Conservation (phyloP, 2,797 vertebrate genomes). For the Yasuhikotakia modesta region DNA sequence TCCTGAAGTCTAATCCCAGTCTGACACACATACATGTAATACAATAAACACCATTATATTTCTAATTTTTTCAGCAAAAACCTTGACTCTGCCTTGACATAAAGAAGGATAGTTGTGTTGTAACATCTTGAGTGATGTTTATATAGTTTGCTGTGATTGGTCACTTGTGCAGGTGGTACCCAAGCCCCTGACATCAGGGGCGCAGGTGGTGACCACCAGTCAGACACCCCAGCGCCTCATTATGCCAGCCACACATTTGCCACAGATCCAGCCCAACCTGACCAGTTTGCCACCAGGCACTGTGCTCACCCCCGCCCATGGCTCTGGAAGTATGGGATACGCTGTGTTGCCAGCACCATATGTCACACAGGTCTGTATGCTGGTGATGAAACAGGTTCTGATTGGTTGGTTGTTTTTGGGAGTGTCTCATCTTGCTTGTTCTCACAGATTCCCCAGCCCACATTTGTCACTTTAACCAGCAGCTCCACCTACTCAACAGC, state of each 20-base stretch:
- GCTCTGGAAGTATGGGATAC: slow-evolving; percentile 89
- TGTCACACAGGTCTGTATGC: slow-evolving; percentile 88
- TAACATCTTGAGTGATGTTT: not conserved
- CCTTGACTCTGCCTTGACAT: not conserved
- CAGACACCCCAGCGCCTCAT: slow-evolving; percentile 95
- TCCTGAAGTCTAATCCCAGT: not conserved
- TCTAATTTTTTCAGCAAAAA: too few species aligned
- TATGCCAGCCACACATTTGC: slow-evolving; percentile 95
- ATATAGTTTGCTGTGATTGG: not conserved
- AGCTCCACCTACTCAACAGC: slow-evolving; percentile 85
- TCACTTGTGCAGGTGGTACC: slow-evolving; percentile 81
- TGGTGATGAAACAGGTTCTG: not conserved
- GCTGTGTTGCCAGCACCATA: slow-evolving; percentile 95
- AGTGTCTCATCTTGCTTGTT: not conserved
- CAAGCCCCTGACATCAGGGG: slow-evolving; percentile 84
- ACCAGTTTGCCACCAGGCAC: slow-evolving; percentile 94
- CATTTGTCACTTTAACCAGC: slow-evolving; percentile 92
- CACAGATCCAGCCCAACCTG: slow-evolving; percentile 96
- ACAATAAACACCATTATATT: not conserved
- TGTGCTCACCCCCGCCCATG: slow-evolving; percentile 89
- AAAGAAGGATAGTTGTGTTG: not conserved
- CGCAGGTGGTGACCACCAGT: slow-evolving; percentile 87
- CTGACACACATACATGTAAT: not conserved
- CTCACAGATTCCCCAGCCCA: slow-evolving; percentile 87
- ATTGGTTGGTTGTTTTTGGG: not conserved